Evolutionary conservation across 2,797 vertebrate species (phyloP).

Genomic region (Halcyon badia): DNA sequence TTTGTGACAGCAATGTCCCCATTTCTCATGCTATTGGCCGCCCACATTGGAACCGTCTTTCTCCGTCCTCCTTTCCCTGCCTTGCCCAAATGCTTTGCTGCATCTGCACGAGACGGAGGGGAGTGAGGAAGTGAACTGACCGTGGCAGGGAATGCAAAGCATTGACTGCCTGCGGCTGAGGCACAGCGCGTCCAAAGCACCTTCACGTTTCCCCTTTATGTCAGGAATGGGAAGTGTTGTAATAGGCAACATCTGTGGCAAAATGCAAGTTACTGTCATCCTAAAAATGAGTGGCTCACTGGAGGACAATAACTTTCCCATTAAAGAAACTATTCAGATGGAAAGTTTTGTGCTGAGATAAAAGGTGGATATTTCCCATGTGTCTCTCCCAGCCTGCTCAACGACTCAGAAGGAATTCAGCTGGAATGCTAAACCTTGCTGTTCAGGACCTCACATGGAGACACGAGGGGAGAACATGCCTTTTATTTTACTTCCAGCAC

Average conservation of each 20-base stretch:
- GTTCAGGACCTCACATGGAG: constrained; percentile 50
- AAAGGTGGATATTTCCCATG: constrained; percentile 23
- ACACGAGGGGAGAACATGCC: neutral
- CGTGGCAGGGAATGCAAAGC: neutral
- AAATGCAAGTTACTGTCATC: neutral
- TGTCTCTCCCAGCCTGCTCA: neutral
- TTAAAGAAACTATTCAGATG: neutral
- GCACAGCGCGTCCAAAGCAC: rapidly evolving
- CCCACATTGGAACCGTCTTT: neutral
- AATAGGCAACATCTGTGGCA: neutral
- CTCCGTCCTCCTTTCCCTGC: neutral
- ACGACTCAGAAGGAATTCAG: neutral
- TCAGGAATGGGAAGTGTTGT: neutral
- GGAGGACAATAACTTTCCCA: neutral
- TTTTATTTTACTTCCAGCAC: neutral
- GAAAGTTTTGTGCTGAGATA: constrained; percentile 20
- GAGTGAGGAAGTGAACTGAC: neutral
- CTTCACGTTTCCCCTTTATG: neutral
- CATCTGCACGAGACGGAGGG: neutral
- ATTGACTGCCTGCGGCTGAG: neutral
- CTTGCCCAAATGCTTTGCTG: neutral
- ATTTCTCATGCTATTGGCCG: neutral
- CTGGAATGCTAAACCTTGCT: neutral
- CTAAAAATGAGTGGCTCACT: neutral
- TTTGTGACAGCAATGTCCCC: neutral